Base-by-base conservation (phyloP, 2,888 invertebrate genomes). In the Chromoteleia sp. region DNA sequence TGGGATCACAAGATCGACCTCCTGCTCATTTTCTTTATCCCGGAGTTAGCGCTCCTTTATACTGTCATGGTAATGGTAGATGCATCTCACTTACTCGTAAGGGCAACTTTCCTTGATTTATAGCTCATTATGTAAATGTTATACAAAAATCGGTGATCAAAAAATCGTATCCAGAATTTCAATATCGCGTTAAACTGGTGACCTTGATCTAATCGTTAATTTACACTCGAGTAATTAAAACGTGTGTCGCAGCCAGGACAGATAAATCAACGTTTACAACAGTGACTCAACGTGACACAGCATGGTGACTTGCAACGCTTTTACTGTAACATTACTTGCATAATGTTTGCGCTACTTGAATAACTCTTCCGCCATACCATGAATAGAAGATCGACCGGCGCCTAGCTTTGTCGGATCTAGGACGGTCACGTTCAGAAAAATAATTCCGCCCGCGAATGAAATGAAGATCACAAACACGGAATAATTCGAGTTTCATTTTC, bases 91-190 rank as follows among this genome's bases (percentile, higher is more conserved):
- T 61, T 52, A 48, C 15, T 61, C 43, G 10, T 41, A 67, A 36
- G 59, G 61, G 61, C n/a, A 58, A 52, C 59, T 59, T 78, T 76
- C 52, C 70, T 83, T 85, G 85, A 86, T 87, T 86, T 86, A 87
- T 86, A 74, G 84, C 83, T 86, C 85, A 81, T 86, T 87, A 87
- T 85, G 85, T 85, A 83, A 86, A 87, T 84, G 78, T 74, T 78
- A 83, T 78, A 84, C 71, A 70, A 83, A n/a, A 71, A 65, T 43
- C 59, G 5, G 29, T 30, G 56, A 58, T 52, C 63, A 70, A 79
- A 75, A 86, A 83, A 78, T 82, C 79, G 75, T 76, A 75, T 70
- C 45, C 39, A 50, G 71, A 77, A 63, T 56, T 74, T 58, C 14
- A 43, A 45, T 63, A 17, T 0, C 10, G 61, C 56, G 14, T 36